These are phyloP conservation scores for Eulemur rubriventer DNA, from an alignment of 2,797 vertebrate species.

Conservation along the genomic window DNA sequence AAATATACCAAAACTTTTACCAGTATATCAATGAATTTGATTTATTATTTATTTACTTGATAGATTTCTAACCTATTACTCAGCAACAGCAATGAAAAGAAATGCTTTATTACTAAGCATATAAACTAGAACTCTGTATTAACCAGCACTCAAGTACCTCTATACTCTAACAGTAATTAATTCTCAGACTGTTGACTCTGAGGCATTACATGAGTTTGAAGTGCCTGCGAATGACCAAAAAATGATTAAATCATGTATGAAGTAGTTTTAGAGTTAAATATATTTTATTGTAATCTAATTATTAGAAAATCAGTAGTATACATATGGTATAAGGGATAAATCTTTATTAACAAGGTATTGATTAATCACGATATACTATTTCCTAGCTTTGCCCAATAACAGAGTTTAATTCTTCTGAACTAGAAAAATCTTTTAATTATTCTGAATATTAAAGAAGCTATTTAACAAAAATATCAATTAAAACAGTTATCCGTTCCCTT, in stretches of 20 bases:
- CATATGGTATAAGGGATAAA: neutral
- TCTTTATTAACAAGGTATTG: neutral
- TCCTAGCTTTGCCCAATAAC: neutral
- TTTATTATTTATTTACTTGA: conserved; percentile 6
- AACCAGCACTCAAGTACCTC: neutral
- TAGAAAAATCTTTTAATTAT: conserved; percentile 12
- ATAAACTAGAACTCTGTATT: conserved; percentile 34
- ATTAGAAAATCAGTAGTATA: neutral
- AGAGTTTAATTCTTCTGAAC: conserved; percentile 15
- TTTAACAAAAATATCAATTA: conserved; percentile 23
- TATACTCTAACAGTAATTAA: neutral
- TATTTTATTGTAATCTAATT: conserved; percentile 31
- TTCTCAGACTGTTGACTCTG: conserved; percentile 29
- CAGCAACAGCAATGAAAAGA: conserved; percentile 13
- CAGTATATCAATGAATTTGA: conserved; percentile 16
- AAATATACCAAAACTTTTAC: conserved; percentile 47
- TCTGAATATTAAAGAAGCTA: conserved; percentile 18
- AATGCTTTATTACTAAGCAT: neutral
- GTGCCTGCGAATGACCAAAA: neutral
- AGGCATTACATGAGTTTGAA: conserved; percentile 22
- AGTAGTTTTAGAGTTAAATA: conserved; percentile 20
- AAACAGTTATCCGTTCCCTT: neutral
- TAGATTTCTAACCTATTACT: conserved; percentile 18
- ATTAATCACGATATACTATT: conserved; percentile 36
- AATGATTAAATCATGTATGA: conserved; percentile 20